A percentile compares a stretch with the other conserved stretches of the same genome.
These are phyloP conservation scores for Sterna hirundo DNA, from an alignment of 2,113 vertebrate species.

Conservation along the genomic window DNA sequence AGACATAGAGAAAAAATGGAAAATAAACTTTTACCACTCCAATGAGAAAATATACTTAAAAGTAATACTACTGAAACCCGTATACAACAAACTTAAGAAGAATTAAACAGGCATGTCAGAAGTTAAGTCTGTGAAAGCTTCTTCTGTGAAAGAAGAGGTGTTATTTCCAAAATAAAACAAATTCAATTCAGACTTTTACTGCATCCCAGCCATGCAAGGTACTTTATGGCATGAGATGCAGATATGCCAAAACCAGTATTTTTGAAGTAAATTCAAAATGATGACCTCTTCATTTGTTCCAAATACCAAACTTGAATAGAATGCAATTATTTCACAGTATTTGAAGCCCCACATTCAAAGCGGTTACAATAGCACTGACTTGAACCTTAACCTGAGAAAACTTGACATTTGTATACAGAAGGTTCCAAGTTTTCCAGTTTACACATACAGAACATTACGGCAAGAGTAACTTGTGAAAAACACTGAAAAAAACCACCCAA, in stretches of 20 bases:
- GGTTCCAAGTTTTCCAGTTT: neutral
- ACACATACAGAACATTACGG: fast-evolving
- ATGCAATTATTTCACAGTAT: neutral
- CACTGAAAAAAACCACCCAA: neutral
- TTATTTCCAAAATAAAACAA: neutral
- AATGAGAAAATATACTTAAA: neutral
- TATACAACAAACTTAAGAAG: neutral
- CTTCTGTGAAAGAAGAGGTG: neutral
- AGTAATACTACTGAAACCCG: neutral
- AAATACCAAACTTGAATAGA: neutral
- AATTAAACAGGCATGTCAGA: neutral
- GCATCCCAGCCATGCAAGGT: neutral
- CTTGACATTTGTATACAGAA: neutral
- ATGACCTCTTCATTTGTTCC: neutral
- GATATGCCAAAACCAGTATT: neutral
- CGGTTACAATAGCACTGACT: neutral
- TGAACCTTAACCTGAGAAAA: neutral
- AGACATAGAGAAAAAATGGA: neutral
- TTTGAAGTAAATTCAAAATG: neutral
- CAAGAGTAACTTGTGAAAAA: neutral
- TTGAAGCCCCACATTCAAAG: neutral
- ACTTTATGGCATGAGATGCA: neutral
- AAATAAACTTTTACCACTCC: neutral
- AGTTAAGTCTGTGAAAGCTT: neutral
- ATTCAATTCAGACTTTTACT: neutral